These are phyloP conservation scores for Nebria salina DNA, from an alignment of 2,888 invertebrate genomes.

Conservation along the genomic window DNA sequence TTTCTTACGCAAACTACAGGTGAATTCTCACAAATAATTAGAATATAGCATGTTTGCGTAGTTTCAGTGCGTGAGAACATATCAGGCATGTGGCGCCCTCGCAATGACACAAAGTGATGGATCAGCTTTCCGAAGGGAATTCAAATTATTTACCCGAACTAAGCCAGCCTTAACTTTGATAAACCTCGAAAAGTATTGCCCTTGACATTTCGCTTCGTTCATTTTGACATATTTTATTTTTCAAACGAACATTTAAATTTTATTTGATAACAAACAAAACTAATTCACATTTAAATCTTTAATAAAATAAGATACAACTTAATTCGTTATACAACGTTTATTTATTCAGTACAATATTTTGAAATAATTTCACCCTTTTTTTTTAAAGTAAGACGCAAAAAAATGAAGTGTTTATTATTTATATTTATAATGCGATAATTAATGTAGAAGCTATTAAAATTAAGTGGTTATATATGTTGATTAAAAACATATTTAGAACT, in stretches of 20 bases:
- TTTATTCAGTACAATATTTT: neutral
- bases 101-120: slow-evolving; percentile 18
- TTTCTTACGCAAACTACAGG: neutral
- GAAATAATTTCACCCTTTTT: neutral
- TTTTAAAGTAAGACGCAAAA: neutral
- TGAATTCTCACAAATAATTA: slow-evolving; percentile 18
- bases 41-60: slow-evolving; percentile 12
- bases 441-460: slow-evolving; percentile 1
- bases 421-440: neutral
- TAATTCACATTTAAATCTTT: no score
- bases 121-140: slow-evolving; percentile 2
- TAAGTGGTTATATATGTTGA: slow-evolving; percentile 6
- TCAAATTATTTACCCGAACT: slow-evolving; percentile 2
- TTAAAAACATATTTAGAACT: slow-evolving; percentile 5
- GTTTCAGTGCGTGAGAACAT: neutral
- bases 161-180: neutral
- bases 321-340: no score
- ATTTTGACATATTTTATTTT: neutral
- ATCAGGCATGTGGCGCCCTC: neutral
- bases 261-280: neutral
- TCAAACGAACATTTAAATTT: neutral
- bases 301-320: no score
- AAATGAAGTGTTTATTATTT: neutral
- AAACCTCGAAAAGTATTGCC: neutral
- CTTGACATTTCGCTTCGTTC: neutral